Conservation (phyloP, 2,113 vertebrate species). For the Microtus richardsoni region DNA sequence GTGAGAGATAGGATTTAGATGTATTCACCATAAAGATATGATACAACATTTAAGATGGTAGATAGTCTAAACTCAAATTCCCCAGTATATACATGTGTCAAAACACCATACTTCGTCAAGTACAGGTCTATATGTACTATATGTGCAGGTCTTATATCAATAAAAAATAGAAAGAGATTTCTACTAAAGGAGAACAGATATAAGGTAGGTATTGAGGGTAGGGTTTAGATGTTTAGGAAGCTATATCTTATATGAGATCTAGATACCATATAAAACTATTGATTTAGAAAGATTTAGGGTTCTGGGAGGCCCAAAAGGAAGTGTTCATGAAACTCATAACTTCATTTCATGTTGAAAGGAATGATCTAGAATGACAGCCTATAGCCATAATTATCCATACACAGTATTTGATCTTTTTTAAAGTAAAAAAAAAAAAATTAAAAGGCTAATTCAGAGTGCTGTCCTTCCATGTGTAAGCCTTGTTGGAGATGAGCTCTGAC, state of each 20-base stretch:
- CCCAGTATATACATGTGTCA: not conserved
- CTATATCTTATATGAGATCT: not conserved
- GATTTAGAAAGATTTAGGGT: not conserved
- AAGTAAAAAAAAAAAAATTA: slow-evolving; percentile 24
- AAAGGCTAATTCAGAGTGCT: not conserved
- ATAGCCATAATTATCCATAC: not conserved
- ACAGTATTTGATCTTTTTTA: not conserved
- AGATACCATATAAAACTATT: not conserved
- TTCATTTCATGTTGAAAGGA: not conserved
- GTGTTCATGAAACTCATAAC: slow-evolving; percentile 3
- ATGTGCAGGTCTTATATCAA: not conserved
- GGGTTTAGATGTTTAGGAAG: not conserved
- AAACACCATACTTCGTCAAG: not conserved
- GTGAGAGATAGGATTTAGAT: not conserved
- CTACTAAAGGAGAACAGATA: slow-evolving; percentile 22
- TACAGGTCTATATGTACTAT: not conserved
- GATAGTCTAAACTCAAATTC: not conserved
- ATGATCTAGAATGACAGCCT: not conserved
- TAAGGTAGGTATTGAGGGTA: not conserved
- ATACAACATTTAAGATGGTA: not conserved
- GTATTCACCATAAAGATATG: not conserved
- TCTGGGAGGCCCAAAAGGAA: not conserved
- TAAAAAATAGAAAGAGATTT: not conserved
- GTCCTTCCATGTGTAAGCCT: not conserved
- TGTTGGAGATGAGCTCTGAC: not conserved